Evolutionary conservation across 2,113 vertebrate genomes (phyloP), one percentile per base, ranked within the genome.

Genomic region (Periophthalmodon schlosseri): DNA sequence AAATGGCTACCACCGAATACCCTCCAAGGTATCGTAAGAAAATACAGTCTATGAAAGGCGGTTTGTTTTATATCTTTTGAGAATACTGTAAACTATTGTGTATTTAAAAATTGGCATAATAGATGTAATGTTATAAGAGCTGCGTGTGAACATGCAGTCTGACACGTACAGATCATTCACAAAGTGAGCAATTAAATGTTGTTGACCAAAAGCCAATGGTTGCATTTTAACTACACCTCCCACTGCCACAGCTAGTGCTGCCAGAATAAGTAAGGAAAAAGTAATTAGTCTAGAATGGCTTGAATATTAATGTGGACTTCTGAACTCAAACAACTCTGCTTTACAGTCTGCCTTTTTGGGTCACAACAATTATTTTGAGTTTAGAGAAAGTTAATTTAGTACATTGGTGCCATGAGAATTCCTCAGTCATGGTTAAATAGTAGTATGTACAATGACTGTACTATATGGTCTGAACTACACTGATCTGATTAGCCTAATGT

Each of bases 51-150:
- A 18, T 65, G 34, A 65, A 65, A 39, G 63, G 18, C 11, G 13
- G 3, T 44, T 44, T 65, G 63, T 64, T 7, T 10, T 44, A 18
- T 3, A 44, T 39, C 16, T 44, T 44, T 36, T 34, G 33, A 20
- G 61, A 64, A 64, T 33, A 28, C 58, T 28, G 24, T 61, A 61
- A 64, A 44, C 50, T 68, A 23, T 58, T 81, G 57, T 52, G 75
- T 23, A 21, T 5, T 76, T 71, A 67, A 64, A 61, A 33, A 73
- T 83, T 69, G 74, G 70, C 74, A 79, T 79, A 63, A 73, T 71
- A 60, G 34, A 72, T 58, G 69, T 80, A 50, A 78, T 81, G 69
- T 80, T 56, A 76, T 81, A 74, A 23, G 34, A 75, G 33, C 50
- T 34, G 75, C 65, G 69, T 76, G 71, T 18, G 33, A 72, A 70